These are phyloP conservation scores for Mustela erminea DNA, from an alignment of 2,797 vertebrate species.

Conservation along the genomic window DNA sequence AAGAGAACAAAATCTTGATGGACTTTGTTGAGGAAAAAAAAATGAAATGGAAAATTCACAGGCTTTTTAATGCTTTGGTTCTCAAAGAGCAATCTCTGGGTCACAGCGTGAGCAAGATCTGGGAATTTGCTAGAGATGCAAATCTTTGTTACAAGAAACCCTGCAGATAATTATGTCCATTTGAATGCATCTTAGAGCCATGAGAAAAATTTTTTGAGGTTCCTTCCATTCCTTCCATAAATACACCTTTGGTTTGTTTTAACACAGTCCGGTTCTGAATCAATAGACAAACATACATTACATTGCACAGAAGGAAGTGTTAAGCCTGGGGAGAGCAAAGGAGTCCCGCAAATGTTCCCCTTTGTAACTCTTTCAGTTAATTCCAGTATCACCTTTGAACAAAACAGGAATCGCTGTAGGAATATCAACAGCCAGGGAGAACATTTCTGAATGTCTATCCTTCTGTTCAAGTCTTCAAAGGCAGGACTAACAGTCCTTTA, in stretches of 20 bases:
- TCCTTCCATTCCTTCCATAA: neutral
- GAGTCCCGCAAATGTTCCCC: neutral
- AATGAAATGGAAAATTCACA: neutral
- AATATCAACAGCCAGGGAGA: neutral
- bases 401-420: neutral
- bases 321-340: neutral
- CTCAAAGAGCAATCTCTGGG: neutral
- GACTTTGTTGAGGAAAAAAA: neutral
- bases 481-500: neutral
- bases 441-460: neutral
- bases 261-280: slow-evolving; percentile 26
- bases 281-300: neutral
- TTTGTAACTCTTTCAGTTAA: neutral
- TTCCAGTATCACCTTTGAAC: neutral
- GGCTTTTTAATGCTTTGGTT: neutral
- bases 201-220: neutral
- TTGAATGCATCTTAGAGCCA: neutral
- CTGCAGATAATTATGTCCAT: neutral
- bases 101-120: neutral
- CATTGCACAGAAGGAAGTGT: neutral
- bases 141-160: neutral
- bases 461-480: neutral
- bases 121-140: neutral
- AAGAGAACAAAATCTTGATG: slow-evolving; percentile 55
- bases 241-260: neutral